phyloP scores from a whole-genome alignment of 2,113 vertebrate genomes.

The Neofelis nebulosa region DNA sequence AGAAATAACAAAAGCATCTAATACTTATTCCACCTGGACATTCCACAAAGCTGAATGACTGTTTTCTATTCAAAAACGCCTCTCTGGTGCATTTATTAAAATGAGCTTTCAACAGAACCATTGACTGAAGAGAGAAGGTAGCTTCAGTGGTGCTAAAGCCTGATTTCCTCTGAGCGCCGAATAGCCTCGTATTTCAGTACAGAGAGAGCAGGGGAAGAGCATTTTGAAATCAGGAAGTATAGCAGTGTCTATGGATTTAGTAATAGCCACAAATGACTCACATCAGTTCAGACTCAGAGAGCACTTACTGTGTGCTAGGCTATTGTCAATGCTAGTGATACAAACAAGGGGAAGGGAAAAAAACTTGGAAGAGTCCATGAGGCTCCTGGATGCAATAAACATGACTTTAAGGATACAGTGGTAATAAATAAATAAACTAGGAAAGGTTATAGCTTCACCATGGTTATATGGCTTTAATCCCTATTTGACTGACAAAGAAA shows the following conservation, averaged over 20 bases:
- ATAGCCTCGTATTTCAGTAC: conserved; percentile 36
- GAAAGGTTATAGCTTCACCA: not conserved
- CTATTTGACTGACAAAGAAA: not conserved
- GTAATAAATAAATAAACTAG: not conserved
- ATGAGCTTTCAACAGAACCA: conserved; percentile 55
- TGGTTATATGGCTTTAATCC: not conserved
- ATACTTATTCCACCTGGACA: conserved; percentile 52
- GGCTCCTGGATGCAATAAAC: not conserved
- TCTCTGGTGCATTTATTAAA: conserved; percentile 58
- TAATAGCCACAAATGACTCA: not conserved
- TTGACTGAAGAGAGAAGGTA: conserved; percentile 45
- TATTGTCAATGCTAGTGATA: not conserved
- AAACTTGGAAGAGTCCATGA: not conserved
- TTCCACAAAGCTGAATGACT: conserved; percentile 35
- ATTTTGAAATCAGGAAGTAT: not conserved
- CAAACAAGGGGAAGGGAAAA: not conserved
- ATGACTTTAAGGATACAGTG: not conserved
- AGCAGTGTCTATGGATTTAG: not conserved
- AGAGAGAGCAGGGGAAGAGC: no score
- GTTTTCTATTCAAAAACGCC: conserved; percentile 48
- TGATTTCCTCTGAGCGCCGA: conserved; percentile 49
- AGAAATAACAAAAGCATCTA: conserved; percentile 66
- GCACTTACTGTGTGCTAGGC: not conserved
- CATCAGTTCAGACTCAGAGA: not conserved
- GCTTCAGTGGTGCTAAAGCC: conserved; percentile 9